Conservation (phyloP, 2,797 vertebrate species). For the Nyctalus aviator region DNA sequence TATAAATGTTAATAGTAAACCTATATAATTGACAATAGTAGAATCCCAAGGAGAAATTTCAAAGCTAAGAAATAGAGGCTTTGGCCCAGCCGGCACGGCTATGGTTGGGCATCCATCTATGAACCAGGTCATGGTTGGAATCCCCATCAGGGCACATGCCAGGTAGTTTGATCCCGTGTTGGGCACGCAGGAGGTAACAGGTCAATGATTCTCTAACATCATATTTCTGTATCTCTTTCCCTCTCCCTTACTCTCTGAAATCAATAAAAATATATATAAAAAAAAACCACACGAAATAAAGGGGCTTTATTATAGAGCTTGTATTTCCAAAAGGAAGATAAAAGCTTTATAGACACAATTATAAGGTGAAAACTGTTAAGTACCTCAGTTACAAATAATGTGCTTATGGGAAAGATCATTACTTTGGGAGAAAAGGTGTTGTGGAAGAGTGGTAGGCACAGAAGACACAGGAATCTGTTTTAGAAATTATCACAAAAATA, state of each 20-base stretch:
- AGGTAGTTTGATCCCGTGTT: no score
- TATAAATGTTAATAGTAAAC: background rate
- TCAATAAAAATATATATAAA: no score
- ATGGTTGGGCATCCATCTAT: no score
- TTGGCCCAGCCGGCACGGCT: background rate
- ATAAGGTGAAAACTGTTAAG: background rate
- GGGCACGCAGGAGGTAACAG: no score
- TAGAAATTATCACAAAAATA: constrained; percentile 27
- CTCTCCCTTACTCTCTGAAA: no score
- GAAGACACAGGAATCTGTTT: background rate
- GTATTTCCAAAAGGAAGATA: background rate
- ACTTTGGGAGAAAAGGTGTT: background rate
- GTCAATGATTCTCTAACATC: no score
- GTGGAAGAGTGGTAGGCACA: background rate
- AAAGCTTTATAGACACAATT: background rate
- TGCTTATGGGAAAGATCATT: background rate
- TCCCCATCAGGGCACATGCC: no score
- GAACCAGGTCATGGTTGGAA: no score
- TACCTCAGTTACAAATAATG: background rate
- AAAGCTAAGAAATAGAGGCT: constrained; percentile 7
- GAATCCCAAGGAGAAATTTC: background rate
- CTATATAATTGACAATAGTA: background rate
- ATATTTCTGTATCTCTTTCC: no score
- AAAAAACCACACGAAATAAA: no score
- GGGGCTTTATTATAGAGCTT: background rate